phyloP scores from a whole-genome alignment of 2,888 invertebrate genomes.

The Apodemia zela region DNA sequence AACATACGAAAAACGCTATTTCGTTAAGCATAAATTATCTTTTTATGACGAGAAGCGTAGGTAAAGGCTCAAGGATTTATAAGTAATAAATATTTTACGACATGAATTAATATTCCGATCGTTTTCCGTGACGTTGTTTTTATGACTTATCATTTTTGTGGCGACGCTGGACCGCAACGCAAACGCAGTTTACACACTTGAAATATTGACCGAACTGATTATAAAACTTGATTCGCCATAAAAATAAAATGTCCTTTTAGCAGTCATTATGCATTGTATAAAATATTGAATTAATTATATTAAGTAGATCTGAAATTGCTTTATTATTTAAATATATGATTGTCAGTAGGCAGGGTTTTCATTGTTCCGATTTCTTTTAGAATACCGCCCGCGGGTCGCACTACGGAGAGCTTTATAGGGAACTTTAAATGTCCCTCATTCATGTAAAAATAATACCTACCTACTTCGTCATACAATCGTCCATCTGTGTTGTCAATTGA shows the following conservation, averaged over 20 bases:
- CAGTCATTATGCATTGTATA: constrained; percentile 63
- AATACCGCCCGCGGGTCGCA: constrained; percentile 28
- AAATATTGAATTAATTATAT: constrained; percentile 60
- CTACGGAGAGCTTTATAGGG: constrained; percentile 3
- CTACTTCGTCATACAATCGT: neutral
- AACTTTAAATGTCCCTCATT: constrained; percentile 9
- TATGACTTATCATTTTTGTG: constrained; percentile 80
- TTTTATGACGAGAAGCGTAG: constrained; percentile 80
- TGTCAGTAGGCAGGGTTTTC: constrained; percentile 32
- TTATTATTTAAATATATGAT: constrained; percentile 37
- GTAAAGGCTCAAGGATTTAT: constrained; percentile 80
- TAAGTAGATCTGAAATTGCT: constrained; percentile 41
- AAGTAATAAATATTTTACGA: constrained; percentile 80
- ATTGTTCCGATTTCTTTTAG: constrained; percentile 31
- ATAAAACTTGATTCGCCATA: constrained; percentile 68
- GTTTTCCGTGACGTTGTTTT: constrained; percentile 79
- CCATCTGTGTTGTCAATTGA: neutral
- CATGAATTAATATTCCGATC: constrained; percentile 80
- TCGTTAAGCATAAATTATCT: constrained; percentile 79
- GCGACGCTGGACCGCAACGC: constrained; percentile 54
- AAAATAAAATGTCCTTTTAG: constrained; percentile 59
- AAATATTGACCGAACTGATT: constrained; percentile 64
- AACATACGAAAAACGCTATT: constrained; percentile 78
- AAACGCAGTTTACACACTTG: constrained; percentile 54
- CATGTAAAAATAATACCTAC: constrained; percentile 9